These are phyloP conservation scores for Pluvianellus socialis DNA, from an alignment of 2,113 vertebrate species.

Conservation along the genomic window DNA sequence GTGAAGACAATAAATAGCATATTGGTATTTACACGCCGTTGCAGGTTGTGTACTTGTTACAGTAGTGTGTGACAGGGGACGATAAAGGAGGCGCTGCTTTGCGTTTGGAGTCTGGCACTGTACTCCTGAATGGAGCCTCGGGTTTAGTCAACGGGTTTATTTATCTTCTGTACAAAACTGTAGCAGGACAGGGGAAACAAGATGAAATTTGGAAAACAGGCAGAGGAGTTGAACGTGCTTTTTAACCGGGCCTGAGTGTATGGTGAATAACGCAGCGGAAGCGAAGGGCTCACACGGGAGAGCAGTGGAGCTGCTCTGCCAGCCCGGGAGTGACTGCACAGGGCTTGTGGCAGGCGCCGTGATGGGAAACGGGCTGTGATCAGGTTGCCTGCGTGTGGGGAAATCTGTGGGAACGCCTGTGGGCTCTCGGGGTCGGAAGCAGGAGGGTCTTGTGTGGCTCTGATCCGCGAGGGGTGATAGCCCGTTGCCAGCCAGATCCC, in stretches of 20 bases:
- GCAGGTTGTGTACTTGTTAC: neutral
- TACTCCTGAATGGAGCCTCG: neutral
- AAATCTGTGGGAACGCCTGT: neutral
- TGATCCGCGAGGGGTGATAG: too few relatives aligned
- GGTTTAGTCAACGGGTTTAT: neutral
- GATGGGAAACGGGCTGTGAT: fast-evolving
- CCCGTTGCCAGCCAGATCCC: neutral
- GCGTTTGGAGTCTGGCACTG: neutral
- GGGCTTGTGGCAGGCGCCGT: too few relatives aligned
- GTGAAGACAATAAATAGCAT: neutral
- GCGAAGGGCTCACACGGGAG: too few relatives aligned
- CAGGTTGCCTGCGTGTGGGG: neutral
- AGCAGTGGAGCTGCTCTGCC: too few relatives aligned
- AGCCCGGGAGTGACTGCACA: too few relatives aligned
- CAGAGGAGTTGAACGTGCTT: neutral
- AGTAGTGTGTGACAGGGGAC: neutral
- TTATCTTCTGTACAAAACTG: neutral
- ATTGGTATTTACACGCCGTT: neutral
- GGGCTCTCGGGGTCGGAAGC: neutral
- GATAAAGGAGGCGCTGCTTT: neutral
- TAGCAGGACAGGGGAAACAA: neutral
- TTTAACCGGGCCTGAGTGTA: too few relatives aligned
- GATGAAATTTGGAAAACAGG: neutral
- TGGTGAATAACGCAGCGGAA: too few relatives aligned
- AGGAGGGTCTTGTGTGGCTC: neutral